Conservation (phyloP, 2,797 vertebrate species). For the Phaenicophaeus curvirostris region DNA sequence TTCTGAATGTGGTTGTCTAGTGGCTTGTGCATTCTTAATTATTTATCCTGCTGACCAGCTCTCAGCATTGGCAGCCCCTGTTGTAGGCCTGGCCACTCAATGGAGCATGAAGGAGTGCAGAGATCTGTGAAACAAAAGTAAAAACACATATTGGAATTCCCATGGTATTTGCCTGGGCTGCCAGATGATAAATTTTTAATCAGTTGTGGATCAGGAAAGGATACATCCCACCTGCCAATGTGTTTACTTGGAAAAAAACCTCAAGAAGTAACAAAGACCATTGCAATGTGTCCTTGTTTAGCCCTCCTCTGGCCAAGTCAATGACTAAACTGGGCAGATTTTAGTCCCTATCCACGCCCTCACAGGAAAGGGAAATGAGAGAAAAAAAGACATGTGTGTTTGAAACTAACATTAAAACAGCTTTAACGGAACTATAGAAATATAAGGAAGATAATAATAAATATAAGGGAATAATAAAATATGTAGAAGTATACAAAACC, state of each 20-base stretch:
- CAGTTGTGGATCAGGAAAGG: not conserved
- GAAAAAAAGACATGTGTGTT: too few species aligned
- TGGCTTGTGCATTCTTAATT: not conserved
- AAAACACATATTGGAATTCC: not conserved
- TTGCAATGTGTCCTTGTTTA: not conserved
- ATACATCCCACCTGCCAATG: not conserved
- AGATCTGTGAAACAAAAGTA: not conserved
- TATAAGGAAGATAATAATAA: too few species aligned
- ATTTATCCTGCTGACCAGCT: not conserved
- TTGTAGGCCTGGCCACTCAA: not conserved
- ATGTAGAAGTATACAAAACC: too few species aligned
- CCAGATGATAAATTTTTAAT: constrained; percentile 11
- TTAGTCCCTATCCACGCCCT: too few species aligned
- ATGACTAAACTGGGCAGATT: too few species aligned
- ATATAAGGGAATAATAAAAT: too few species aligned
- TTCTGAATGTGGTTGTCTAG: not conserved
- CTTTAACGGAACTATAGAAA: too few species aligned
- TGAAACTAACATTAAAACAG: too few species aligned
- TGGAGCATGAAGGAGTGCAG: not conserved
- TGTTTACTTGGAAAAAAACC: not conserved
- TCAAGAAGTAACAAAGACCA: not conserved
- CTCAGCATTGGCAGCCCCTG: not conserved
- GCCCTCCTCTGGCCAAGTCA: too few species aligned
- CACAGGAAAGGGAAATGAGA: too few species aligned
- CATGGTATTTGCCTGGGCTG: not conserved